Percentiles rank a stretch among this genome's conserved stretches.
Conservation (phyloP, 2,797 vertebrate genomes). For the Euphonia xanthogaster region DNA sequence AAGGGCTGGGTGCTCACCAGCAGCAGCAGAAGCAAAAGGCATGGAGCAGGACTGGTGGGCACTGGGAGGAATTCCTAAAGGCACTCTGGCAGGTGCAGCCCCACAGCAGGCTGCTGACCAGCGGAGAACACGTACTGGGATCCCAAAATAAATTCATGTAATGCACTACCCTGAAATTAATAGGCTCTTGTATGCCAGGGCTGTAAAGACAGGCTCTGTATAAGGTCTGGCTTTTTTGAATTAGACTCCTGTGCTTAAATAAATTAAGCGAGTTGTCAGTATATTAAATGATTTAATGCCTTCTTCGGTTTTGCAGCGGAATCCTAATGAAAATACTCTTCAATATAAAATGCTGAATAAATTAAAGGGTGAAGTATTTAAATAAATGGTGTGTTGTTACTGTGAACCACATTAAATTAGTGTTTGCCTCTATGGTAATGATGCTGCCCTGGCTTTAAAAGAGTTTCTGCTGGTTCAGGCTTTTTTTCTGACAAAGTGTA, state of each 20-base stretch:
- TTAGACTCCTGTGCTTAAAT: constrained; percentile 52
- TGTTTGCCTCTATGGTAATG: constrained; percentile 44
- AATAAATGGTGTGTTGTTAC: constrained; percentile 49
- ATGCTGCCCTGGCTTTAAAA: constrained; percentile 19
- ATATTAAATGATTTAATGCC: constrained; percentile 63
- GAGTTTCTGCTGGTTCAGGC: constrained; percentile 30
- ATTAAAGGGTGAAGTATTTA: constrained; percentile 60
- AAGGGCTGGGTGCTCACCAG: background rate
- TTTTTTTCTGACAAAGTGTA: constrained; percentile 21
- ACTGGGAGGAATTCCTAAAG: background rate
- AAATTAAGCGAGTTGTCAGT: constrained; percentile 57
- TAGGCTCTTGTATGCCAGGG: background rate
- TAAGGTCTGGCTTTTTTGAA: constrained; percentile 34
- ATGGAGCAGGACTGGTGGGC: background rate
- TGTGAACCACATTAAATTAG: constrained; percentile 18
- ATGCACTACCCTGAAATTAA: constrained; percentile 3
- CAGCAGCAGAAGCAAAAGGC: background rate
- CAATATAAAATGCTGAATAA: constrained; percentile 58
- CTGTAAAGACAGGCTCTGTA: background rate
- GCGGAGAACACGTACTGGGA: background rate
- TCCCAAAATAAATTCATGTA: background rate
- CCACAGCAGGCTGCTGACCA: background rate
- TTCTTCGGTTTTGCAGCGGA: constrained; percentile 40
- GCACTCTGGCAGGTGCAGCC: background rate
- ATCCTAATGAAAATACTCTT: constrained; percentile 64